These are phyloP conservation scores for Hassar affinis DNA, from an alignment of 2,113 vertebrate genomes.

Conservation along the genomic window DNA sequence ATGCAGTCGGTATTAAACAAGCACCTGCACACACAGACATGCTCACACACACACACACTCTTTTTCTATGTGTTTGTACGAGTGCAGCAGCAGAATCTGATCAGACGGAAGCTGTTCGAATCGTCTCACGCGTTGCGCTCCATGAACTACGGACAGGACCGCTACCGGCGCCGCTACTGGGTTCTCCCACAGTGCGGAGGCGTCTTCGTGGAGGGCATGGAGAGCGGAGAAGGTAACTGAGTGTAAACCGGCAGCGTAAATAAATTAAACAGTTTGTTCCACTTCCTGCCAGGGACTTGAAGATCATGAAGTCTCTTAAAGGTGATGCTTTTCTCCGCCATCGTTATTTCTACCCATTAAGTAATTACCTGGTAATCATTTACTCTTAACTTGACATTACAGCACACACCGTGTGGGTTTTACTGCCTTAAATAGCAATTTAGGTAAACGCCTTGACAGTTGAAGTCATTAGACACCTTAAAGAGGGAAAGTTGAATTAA, in stretches of 20 bases:
- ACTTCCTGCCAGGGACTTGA: not conserved
- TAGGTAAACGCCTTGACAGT: not conserved
- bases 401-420: not conserved
- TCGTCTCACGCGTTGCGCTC: constrained; percentile 92
- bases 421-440: not conserved
- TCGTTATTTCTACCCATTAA: not conserved
- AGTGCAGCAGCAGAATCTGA: constrained; percentile 93
- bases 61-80: not conserved
- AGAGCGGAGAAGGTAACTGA: constrained; percentile 92
- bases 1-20: not conserved
- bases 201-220: constrained; percentile 94
- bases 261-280: not conserved
- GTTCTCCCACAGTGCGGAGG: constrained; percentile 96
- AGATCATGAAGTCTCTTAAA: not conserved
- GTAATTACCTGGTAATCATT: not conserved
- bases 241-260: not conserved
- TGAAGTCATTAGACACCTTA: not conserved
- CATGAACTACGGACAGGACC: constrained; percentile 96
- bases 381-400: not conserved
- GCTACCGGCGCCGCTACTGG: constrained; percentile 94
- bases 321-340: not conserved
- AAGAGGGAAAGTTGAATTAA: not conserved
- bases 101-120: constrained; percentile 92
- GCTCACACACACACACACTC: not conserved
- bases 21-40: not conserved